These are phyloP conservation scores for Aeoliscus strigatus DNA, from an alignment of 2,797 vertebrate genomes.

Conservation along the genomic window DNA sequence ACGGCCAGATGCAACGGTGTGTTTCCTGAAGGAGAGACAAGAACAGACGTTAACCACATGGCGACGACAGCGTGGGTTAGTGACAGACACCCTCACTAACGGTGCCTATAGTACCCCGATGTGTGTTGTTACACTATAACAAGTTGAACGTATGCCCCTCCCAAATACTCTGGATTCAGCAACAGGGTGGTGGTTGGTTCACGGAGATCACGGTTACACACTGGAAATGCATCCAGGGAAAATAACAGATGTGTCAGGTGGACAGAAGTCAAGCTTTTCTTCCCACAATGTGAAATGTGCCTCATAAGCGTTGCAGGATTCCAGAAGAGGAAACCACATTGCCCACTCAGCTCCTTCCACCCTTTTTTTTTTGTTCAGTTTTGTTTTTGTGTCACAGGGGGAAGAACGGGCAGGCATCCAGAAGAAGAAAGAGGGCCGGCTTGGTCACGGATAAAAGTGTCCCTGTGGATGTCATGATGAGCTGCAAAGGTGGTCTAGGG, in stretches of 20 bases:
- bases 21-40: conserved; percentile 78
- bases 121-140: conserved; percentile 15
- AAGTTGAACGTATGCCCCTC: conserved; percentile 14
- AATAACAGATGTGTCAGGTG: conserved; percentile 15
- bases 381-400: no score
- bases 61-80: conserved; percentile 1
- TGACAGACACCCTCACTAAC: no score
- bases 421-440: conserved; percentile 16
- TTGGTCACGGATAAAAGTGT: conserved; percentile 6
- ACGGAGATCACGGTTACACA: neutral
- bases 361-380: conserved; percentile 19
- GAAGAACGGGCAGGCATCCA: conserved; percentile 16
- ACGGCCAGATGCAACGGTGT: conserved; percentile 97
- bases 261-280: conserved; percentile 10
- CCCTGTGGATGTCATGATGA: conserved; percentile 8
- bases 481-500: neutral
- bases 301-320: conserved; percentile 36
- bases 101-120: no score
- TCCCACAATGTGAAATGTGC: conserved; percentile 30
- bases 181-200: conserved; percentile 7
- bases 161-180: conserved; percentile 7
- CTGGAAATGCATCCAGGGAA: conserved; percentile 5
- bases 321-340: conserved; percentile 34
- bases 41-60: conserved; percentile 13
- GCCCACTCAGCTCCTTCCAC: conserved; percentile 27